Conservation (phyloP, 2,797 vertebrate species). For the Protosalanx chinensis region DNA sequence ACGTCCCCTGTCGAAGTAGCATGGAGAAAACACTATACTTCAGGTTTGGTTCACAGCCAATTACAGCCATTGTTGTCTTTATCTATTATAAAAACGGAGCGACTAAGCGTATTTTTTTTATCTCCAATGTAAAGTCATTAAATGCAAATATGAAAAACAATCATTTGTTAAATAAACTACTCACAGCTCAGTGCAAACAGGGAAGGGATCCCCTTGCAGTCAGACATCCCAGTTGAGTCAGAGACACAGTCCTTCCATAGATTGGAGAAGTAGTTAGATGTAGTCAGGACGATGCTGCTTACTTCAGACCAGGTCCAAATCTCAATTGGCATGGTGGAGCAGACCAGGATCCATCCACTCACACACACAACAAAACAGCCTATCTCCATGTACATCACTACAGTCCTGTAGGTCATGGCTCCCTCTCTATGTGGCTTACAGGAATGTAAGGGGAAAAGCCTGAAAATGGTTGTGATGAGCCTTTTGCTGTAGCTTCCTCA, state of each 20-base stretch:
- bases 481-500: background rate
- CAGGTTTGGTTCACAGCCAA: background rate
- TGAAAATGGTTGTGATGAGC: background rate
- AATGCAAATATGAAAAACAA: background rate
- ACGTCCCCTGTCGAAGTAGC: constrained; percentile 67
- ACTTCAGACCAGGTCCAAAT: constrained; percentile 77
- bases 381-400: constrained; percentile 75
- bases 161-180: constrained; percentile 27
- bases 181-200: constrained; percentile 71
- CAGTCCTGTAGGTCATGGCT: constrained; percentile 66
- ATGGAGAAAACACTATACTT: background rate
- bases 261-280: constrained; percentile 73
- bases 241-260: constrained; percentile 76
- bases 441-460: constrained; percentile 8
- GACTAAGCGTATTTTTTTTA: background rate
- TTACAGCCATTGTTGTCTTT: background rate
- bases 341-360: constrained; percentile 74
- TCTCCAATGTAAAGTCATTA: background rate
- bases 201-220: constrained; percentile 76
- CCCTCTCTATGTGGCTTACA: background rate
- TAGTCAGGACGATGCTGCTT: constrained; percentile 62
- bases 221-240: constrained; percentile 73
- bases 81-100: background rate
- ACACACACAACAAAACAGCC: constrained; percentile 70
- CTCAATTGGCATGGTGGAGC: constrained; percentile 72